Evolutionary conservation across 2,888 invertebrate species (phyloP).

Genomic region (Cetonia aurata): DNA sequence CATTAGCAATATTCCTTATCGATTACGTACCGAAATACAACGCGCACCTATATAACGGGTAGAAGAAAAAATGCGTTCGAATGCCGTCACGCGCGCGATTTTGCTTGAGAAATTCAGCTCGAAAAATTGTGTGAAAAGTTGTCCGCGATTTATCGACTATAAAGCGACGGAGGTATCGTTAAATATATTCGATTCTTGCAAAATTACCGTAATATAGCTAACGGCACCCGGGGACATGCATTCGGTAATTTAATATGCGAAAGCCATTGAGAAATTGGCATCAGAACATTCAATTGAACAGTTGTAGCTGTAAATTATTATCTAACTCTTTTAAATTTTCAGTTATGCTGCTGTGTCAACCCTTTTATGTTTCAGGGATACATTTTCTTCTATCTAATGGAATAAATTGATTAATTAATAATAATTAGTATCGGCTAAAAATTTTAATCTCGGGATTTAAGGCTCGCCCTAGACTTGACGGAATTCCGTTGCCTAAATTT

Average conservation of each 20-base stretch:
- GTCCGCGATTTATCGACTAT: not conserved
- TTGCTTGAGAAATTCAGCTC: slow-evolving; percentile 28
- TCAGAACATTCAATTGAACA: slow-evolving; percentile 18
- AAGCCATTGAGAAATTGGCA: slow-evolving; percentile 2
- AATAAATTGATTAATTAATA: no score
- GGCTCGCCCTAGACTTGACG: no score
- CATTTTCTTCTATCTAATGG: no score
- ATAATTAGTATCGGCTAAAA: no score
- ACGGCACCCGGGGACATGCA: slow-evolving; percentile 19
- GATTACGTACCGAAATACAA: not conserved
- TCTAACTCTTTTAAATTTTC: no score
- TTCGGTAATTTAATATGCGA: slow-evolving; percentile 35
- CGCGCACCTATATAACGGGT: not conserved
- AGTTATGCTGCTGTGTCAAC: no score
- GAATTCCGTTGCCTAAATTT: no score
- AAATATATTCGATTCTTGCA: slow-evolving; percentile 24
- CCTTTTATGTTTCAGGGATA: no score
- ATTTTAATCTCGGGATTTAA: no score
- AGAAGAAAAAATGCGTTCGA: not conserved
- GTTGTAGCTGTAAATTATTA: not conserved
- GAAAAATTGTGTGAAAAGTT: slow-evolving; percentile 28
- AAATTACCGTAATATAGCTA: slow-evolving; percentile 19
- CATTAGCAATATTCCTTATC: not conserved
- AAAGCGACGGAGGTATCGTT: not conserved
- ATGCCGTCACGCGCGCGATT: not conserved